Conservation (phyloP, 2,888 invertebrate genomes). For the Chirona hameri region DNA sequence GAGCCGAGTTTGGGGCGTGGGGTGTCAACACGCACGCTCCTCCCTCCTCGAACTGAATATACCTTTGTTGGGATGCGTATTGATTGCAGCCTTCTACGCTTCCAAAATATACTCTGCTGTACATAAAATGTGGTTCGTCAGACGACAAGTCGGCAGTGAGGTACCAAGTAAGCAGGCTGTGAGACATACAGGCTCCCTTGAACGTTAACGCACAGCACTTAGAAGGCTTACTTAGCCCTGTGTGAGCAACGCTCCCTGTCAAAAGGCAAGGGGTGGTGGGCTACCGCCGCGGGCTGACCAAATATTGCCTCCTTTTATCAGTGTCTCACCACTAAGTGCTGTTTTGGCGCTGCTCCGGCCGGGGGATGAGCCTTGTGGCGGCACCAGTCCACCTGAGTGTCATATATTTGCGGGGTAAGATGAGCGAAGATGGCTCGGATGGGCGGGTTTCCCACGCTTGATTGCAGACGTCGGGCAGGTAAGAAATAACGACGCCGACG, state of each 20-base stretch:
- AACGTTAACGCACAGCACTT: no score
- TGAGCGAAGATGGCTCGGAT: conserved; percentile 27
- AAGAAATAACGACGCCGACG: conserved; percentile 14
- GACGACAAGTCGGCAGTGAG: no score
- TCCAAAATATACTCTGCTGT: no score
- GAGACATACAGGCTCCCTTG: no score
- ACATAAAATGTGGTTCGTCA: no score
- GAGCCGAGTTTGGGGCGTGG: no score
- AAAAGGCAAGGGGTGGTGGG: background rate
- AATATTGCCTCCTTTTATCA: background rate
- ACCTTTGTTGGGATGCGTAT: no score
- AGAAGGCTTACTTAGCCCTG: no score
- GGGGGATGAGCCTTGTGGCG: background rate
- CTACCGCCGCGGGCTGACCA: background rate
- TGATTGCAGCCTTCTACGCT: no score
- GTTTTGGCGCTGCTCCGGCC: background rate
- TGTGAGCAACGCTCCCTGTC: background rate
- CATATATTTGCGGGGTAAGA: conserved; percentile 24
- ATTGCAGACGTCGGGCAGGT: conserved; percentile 24
- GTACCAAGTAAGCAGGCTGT: no score
- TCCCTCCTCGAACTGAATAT: no score
- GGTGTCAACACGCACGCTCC: no score
- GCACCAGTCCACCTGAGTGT: background rate
- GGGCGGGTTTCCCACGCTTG: conserved; percentile 26
- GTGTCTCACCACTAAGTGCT: background rate